These are phyloP conservation scores for Dolichotis patagonum DNA, from an alignment of 2,113 vertebrate genomes.

Conservation along the genomic window DNA sequence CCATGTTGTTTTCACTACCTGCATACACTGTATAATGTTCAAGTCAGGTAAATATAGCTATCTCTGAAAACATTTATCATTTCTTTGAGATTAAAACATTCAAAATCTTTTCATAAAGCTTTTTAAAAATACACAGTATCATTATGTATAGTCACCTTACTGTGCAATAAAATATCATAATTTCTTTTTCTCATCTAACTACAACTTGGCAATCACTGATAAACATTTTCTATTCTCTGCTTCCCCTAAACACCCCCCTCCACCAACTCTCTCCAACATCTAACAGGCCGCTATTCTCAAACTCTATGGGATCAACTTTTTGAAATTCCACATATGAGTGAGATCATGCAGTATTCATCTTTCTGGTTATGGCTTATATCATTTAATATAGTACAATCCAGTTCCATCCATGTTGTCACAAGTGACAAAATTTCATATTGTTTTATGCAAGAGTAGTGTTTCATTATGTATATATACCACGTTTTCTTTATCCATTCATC, in stretches of 20 bases:
- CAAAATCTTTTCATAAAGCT: neutral
- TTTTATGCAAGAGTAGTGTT: neutral
- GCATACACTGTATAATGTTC: neutral
- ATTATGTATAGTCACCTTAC: neutral
- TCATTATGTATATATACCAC: neutral
- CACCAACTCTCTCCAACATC: neutral
- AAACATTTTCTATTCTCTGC: neutral
- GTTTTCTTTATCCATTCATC: neutral
- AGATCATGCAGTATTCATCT: neutral
- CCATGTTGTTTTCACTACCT: neutral
- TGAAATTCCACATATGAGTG: neutral
- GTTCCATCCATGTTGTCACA: neutral
- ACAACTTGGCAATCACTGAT: neutral
- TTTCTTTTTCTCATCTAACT: neutral
- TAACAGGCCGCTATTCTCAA: neutral
- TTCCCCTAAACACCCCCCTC: neutral
- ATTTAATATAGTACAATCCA: neutral
- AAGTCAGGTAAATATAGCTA: neutral
- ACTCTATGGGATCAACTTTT: neutral
- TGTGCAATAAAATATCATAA: neutral
- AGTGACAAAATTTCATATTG: neutral
- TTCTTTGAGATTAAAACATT: neutral
- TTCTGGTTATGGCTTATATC: neutral
- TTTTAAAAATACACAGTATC: neutral
- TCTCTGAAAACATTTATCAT: neutral